Base-by-base conservation (phyloP, 1,140 invertebrate genomes). In the Aphelenchoides avenae region DNA sequence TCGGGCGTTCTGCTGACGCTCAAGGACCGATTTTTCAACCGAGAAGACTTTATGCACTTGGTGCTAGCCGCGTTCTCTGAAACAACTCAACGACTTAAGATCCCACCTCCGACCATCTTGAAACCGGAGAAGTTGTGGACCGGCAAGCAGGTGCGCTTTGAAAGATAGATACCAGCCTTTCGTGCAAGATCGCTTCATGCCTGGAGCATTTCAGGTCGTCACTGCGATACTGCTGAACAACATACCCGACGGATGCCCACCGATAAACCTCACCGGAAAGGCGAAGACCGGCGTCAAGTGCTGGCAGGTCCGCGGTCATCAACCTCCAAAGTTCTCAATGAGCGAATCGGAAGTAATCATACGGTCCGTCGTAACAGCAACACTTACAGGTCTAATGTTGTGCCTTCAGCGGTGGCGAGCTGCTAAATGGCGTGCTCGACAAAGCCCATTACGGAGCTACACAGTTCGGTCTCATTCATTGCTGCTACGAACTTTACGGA, bases 371-470 rank as follows among this genome's bases (percentile, higher is more conserved):
- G 13, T 24, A 13, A 22, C 22, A 20, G 29, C 9, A 62, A 34
- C 13, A 62, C 1, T 18, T 58, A 34, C 37, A 20, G 1, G 54
- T 48, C n/a, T 62, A 30, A 40, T 63, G 34, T 60, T 22, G 5
- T 58, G 29, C 18, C 26, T 37, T 61, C 24, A 69, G 70, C 22
- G 81, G 86, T 48, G 93, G 93, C 5, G 87, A 97, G 79, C 79
- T 99, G 6, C 73, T 97, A 1, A 85, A 82, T 67, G 95, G 95
- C 3, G 86, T 99, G n/a, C 80, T 99, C 33, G 95, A 99, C 79
- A 99, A 99, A 80, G 87, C 85, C 29, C 92, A 96, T 75, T 92
- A 90, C 79, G 95, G 95, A 18, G 86, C 92, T 0, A 92, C 92
- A 0, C 85, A 87, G 3, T 95, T 88, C 79, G 89, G 93, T 67